Conservation (phyloP, 2,888 invertebrate genomes). For the Polydrusus cervinus region DNA sequence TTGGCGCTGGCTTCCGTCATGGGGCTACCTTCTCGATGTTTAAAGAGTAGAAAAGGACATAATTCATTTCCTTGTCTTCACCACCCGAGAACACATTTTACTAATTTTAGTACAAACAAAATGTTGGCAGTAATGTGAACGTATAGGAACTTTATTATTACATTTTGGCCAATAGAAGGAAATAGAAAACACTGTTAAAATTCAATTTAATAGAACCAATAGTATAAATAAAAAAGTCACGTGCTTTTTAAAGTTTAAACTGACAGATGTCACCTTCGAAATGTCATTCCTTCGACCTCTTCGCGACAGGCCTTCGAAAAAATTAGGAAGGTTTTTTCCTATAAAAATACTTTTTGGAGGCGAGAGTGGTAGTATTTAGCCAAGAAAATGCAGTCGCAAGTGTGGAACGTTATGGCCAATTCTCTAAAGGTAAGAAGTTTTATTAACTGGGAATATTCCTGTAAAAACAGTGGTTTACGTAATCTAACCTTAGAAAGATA, state of each 20-base stretch:
- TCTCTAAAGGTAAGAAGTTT: conserved; percentile 70
- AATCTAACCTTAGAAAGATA: conserved; percentile 63
- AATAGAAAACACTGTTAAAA: not conserved
- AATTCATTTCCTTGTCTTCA: too few species aligned
- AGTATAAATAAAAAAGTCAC: conserved; percentile 13
- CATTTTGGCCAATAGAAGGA: not conserved
- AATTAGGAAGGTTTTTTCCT: not conserved
- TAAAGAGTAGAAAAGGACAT: too few species aligned
- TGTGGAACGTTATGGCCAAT: conserved; percentile 70
- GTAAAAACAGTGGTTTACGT: conserved; percentile 62
- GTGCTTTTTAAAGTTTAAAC: conserved; percentile 14
- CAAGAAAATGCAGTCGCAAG: conserved; percentile 72
- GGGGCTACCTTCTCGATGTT: too few species aligned
- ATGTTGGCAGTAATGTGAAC: too few species aligned
- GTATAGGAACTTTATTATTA: too few species aligned
- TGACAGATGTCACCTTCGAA: conserved; percentile 44
- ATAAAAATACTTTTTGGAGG: conserved; percentile 8
- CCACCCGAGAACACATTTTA: too few species aligned
- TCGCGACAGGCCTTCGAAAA: not conserved
- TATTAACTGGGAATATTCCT: conserved; percentile 9
- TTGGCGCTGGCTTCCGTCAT: too few species aligned
- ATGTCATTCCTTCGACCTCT: conserved; percentile 44
- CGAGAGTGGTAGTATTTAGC: conserved; percentile 59
- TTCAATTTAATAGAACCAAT: conserved; percentile 6
- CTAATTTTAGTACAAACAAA: too few species aligned